phyloP scores from a whole-genome alignment of 2,888 invertebrate genomes.

The Sinotaia quadrata region DNA sequence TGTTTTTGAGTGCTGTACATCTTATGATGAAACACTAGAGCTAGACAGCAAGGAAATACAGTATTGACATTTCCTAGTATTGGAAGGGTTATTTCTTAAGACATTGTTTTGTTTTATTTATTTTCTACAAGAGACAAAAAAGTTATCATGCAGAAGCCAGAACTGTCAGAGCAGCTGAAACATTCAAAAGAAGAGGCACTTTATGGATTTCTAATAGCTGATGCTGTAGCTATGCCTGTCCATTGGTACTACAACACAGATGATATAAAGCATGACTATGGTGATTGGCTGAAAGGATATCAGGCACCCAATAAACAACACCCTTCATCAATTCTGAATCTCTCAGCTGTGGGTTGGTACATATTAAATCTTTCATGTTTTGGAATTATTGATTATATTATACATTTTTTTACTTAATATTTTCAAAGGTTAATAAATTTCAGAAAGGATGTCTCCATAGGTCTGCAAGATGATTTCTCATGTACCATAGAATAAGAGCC shows the following conservation, averaged over 20 bases:
- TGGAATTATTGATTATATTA: too few relatives aligned
- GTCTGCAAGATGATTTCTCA: too few relatives aligned
- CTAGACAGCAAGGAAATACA: neutral
- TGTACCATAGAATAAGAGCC: too few relatives aligned
- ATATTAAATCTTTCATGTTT: too few relatives aligned
- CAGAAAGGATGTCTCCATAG: too few relatives aligned
- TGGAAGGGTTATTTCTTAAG: neutral
- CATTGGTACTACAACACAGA: conserved; percentile 66
- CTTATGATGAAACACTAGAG: neutral
- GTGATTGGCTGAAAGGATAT: conserved; percentile 62
- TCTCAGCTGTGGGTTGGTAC: conserved; percentile 59
- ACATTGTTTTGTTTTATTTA: neutral
- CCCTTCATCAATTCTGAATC: conserved; percentile 61
- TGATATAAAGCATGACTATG: conserved; percentile 58
- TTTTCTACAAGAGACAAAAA: conserved; percentile 21
- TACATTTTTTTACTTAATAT: too few relatives aligned
- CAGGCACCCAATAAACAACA: conserved; percentile 56
- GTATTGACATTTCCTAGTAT: neutral
- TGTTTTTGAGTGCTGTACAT: too few relatives aligned
- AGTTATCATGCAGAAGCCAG: conserved; percentile 35
- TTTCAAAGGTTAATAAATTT: too few relatives aligned
- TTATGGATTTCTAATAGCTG: conserved; percentile 62
- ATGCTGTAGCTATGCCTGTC: conserved; percentile 66
- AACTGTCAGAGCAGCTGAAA: conserved; percentile 43
- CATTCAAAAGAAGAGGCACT: conserved; percentile 55